Base-by-base conservation (phyloP, 2,797 vertebrate species). In the Aldrovandia affinis region DNA sequence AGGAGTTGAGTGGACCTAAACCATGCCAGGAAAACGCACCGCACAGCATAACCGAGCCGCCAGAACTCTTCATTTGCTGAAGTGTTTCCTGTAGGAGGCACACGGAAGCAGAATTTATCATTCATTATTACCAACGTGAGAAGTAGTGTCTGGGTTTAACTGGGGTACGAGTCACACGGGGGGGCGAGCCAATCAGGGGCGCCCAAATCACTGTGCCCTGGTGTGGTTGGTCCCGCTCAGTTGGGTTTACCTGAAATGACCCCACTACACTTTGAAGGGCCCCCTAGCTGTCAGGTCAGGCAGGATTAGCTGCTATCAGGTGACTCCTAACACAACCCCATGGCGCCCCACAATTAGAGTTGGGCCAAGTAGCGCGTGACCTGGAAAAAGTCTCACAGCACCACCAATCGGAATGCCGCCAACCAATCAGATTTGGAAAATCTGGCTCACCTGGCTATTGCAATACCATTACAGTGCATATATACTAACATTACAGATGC, bases 281-380 rank as follows among this genome's bases (percentile, higher is more conserved):
- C 73, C 73, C 73, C 39, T 47, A 42, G 42, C 73, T n/a, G 42
- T 47, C 73, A 73, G 73, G 73, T 77, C 73, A 44, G 25, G 80
- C 42, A 30, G 87, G 65, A 83, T 86, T 92, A 92, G 93, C 93
- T 89, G 85, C 86, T 1, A 0, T 92, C 92, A 92, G 91, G 88
- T 92, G 93, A 94, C 85, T 85, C 84, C 92, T 94, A 92, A 94
- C 90, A 92, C 93, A 93, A 81, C 87, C 92, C 85, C 88, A 89
- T 93, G 90, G 86, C 86, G 89, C 90, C 85, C 83, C 73, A 83
- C 89, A 92, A 86, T 82, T 18, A 63, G 86, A 88, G 85, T 0
- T 78, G 84, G 84, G 86, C 39, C 63, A 39, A 47, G 55, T 85
- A 89, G 44, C 47, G n/a, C 82, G 39, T 93, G 90, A 91, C 88